Conservation (phyloP, 1,140 invertebrate species). For the Kradibia gibbosae region DNA sequence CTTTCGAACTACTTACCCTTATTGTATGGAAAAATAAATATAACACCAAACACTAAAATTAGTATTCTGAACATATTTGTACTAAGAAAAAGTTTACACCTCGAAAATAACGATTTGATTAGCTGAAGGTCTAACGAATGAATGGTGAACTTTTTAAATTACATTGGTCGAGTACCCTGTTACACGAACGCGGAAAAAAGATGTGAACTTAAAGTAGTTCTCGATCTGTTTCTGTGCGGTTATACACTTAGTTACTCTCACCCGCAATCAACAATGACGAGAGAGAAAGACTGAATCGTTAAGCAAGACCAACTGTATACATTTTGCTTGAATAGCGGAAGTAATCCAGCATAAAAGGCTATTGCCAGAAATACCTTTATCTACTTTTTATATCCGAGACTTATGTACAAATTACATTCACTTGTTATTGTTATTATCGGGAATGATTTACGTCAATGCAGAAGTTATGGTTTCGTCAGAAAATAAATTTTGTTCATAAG, state of each 20-base stretch:
- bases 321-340: conserved; percentile 44
- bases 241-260: conserved; percentile 27
- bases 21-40: not conserved
- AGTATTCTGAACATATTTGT: conserved; percentile 1
- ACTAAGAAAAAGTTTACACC: not conserved
- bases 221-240: conserved; percentile 38
- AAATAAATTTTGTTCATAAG: conserved; percentile 7
- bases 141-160: conserved; percentile 21
- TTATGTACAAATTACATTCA: conserved; percentile 45
- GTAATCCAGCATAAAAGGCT: conserved; percentile 47
- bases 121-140: not conserved
- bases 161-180: not conserved
- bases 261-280: not conserved
- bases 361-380: conserved; percentile 49
- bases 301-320: conserved; percentile 41
- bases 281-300: conserved; percentile 37
- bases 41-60: conserved; percentile 11
- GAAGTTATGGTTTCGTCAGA: conserved; percentile 25
- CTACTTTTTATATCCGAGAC: conserved; percentile 37
- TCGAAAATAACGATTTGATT: conserved; percentile 4
- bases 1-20: conserved; percentile 38
- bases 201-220: conserved; percentile 34
- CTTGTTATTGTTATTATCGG: conserved; percentile 34
- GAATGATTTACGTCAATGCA: conserved; percentile 24
- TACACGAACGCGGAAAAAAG: conserved; percentile 38